phyloP scores from a whole-genome alignment of 1,140 invertebrate genomes.

The fruit fly (Drosophila melanogaster) region DNA sequence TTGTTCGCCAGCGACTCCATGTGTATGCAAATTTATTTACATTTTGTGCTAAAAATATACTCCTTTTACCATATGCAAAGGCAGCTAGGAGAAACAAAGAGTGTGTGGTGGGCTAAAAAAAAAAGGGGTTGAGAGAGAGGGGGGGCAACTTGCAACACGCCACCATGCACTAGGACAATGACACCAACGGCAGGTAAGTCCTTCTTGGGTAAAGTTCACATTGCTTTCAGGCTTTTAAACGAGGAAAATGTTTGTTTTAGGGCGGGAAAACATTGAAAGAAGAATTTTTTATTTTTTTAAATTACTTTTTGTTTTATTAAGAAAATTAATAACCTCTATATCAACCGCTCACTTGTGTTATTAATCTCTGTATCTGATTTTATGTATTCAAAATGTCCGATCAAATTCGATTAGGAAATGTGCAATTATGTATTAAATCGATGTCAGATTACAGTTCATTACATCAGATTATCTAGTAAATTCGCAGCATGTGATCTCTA shows the following conservation, averaged over 20 bases:
- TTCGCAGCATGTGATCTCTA: conserved; percentile 32
- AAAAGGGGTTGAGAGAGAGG: not conserved
- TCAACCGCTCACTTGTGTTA: not conserved
- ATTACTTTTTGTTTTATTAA: not conserved
- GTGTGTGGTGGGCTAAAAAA: conserved; percentile 23
- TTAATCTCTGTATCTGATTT: not conserved
- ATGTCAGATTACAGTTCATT: conserved; percentile 36
- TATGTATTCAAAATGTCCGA: not conserved
- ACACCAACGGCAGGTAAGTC: conserved; percentile 56
- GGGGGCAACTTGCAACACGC: conserved; percentile 56
- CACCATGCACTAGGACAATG: conserved; percentile 70
- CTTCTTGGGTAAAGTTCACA: conserved; percentile 43
- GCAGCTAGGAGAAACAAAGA: conserved; percentile 51
- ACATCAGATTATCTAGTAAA: conserved; percentile 26
- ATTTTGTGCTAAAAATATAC: conserved; percentile 72
- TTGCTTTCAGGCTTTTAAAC: conserved; percentile 26
- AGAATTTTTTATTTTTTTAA: not conserved
- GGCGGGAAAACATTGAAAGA: conserved; percentile 16
- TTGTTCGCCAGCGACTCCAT: conserved; percentile 42
- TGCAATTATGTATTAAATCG: conserved; percentile 16
- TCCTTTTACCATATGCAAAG: conserved; percentile 29
- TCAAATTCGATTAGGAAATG: conserved; percentile 15
- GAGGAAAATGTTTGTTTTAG: not conserved
- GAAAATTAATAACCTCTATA: not conserved
- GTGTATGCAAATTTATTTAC: conserved; percentile 79